Conservation (phyloP, 2,888 invertebrate species). For the Thyatira batis region DNA sequence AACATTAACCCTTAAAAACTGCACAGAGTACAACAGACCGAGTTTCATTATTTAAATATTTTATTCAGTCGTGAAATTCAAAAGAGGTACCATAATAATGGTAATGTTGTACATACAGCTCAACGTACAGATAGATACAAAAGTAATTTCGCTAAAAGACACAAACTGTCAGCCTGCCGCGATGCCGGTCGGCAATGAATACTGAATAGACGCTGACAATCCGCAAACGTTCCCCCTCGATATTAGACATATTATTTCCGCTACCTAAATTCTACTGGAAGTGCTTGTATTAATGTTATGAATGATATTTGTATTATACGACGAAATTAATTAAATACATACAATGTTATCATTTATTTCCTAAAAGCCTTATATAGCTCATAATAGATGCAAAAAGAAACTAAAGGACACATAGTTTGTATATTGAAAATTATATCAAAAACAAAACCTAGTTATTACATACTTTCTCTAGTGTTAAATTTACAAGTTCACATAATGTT, state of each 20-base stretch:
- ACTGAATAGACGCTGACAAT: conserved; percentile 45
- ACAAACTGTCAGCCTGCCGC: conserved; percentile 27
- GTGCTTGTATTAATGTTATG: neutral
- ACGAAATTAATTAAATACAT: no score
- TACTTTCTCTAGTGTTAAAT: neutral
- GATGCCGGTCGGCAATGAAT: conserved; percentile 38
- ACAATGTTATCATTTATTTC: no score
- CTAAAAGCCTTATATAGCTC: no score
- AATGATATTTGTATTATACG: neutral
- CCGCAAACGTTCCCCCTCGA: conserved; percentile 16
- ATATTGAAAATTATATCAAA: neutral
- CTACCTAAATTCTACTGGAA: conserved; percentile 13
- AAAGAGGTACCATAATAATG: conserved; percentile 4
- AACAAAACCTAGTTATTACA: neutral
- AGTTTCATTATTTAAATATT: neutral
- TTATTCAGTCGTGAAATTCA: neutral
- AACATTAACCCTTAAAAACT: no score
- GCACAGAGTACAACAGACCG: conserved; percentile 14
- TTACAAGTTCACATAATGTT: conserved; percentile 3
- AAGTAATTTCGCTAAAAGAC: conserved; percentile 68
- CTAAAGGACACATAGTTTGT: no score
- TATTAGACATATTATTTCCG: conserved; percentile 52
- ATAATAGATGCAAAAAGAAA: no score
- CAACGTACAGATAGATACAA: conserved; percentile 24
- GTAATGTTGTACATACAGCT: conserved; percentile 7